Base-by-base conservation (phyloP, 2,113 vertebrate genomes). In the Aplodontia rufa region DNA sequence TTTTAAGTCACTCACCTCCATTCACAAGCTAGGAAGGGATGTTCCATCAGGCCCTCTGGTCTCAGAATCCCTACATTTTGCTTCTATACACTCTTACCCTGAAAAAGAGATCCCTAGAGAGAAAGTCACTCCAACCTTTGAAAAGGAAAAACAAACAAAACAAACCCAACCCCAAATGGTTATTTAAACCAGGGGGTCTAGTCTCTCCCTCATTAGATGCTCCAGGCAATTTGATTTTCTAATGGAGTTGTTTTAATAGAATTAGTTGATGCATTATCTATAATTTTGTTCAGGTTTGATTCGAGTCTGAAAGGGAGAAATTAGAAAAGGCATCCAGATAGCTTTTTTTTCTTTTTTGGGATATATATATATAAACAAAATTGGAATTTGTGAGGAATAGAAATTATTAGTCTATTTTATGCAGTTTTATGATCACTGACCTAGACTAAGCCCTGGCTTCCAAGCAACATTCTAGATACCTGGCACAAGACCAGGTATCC, bases 341-440 rank as follows among this genome's bases (percentile, higher is more conserved):
- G 62, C 40, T 95, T 37, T 81, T 86, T 49, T 92, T 37, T 81
- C 83, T 49, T 92, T 69, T 91, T 79, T 42, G 49, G 80, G 17
- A 68, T 66, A 82, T 35, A 20, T 4, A 13, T 40, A 76, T 58
- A 74, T 37, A 79, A 85, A 72, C 22, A 55, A 24, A n/a, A n/a
- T n/a, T n/a, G 32, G 3, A 86, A 75, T 79, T 88, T 69, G 69
- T 55, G 53, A 83, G 53, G 58, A 86, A 51, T 6, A 40, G 53
- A 24, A 47, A 82, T 84, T 66, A 82, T 75, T 53, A 85, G 83
- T 55, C 55, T 71, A 76, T 74, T 88, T 71, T 53, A 82, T 47
- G 42, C 64, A 74, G 62, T 88, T 96, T 83, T 60, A 90, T 82
- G 62, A 51, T 95, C 83, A 91, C 17, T 91, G 47, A 80, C 53